A percentile compares a stretch with the other conserved stretches of the same genome.
These are phyloP conservation scores for Propithecus coquereli DNA, from an alignment of 2,113 vertebrate genomes.

Conservation along the genomic window DNA sequence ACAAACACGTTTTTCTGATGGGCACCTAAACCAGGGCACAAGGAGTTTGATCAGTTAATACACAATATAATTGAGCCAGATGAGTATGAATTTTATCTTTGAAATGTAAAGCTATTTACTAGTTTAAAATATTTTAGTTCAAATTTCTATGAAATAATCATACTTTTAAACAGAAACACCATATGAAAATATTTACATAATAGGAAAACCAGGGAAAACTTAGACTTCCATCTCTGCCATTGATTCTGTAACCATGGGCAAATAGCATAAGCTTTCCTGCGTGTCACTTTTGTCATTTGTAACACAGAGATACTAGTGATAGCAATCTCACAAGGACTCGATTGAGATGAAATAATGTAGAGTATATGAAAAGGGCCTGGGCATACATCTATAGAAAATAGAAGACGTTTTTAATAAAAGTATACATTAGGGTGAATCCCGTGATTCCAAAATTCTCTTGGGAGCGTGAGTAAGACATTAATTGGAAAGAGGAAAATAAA, in stretches of 20 bases:
- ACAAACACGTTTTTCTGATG: neutral
- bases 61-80: neutral
- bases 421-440: neutral
- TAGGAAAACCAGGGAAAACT: neutral
- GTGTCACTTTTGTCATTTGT: neutral
- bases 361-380: neutral
- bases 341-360: constrained; percentile 8
- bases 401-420: neutral
- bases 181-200: neutral
- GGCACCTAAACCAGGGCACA: neutral
- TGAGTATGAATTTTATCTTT: neutral
- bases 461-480: neutral
- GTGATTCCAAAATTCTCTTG: constrained; percentile 9
- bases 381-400: neutral
- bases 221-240: neutral
- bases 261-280: neutral
- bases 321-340: neutral
- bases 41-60: neutral
- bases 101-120: neutral
- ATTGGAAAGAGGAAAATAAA: neutral
- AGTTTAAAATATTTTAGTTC: neutral
- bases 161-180: neutral
- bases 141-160: neutral
- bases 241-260: neutral
- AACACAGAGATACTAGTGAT: neutral